Evolutionary conservation across 2,888 invertebrate species (phyloP).

Genomic region (Tanaodytes sp.): DNA sequence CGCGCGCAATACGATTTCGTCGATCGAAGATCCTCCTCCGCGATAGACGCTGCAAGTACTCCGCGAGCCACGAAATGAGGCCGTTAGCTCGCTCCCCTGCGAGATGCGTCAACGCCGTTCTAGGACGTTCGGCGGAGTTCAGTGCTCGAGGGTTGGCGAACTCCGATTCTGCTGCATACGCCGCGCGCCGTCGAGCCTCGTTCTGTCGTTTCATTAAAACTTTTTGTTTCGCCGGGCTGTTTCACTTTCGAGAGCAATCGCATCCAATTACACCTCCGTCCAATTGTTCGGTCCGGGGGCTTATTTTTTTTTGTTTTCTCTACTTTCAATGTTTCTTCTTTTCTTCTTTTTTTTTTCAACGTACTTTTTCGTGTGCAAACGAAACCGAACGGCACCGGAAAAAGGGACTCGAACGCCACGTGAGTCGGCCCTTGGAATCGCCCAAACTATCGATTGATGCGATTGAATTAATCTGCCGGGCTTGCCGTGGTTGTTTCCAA

Average conservation of each 20-base stretch:
- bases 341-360: too few species aligned
- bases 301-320: too few species aligned
- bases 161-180: constrained; percentile 36
- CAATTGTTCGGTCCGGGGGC: too few species aligned
- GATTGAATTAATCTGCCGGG: too few species aligned
- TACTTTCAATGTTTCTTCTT: too few species aligned
- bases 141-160: constrained; percentile 63
- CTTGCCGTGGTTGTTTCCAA: too few species aligned
- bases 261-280: too few species aligned
- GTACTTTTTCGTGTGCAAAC: too few species aligned
- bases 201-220: constrained; percentile 33
- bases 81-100: constrained; percentile 42
- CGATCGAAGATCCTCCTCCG: constrained; percentile 45
- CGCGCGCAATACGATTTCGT: constrained; percentile 38
- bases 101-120: constrained; percentile 56
- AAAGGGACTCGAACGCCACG: too few species aligned
- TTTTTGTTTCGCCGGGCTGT: constrained; percentile 9
- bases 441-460: too few species aligned
- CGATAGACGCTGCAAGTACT: constrained; percentile 45
- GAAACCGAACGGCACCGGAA: too few species aligned
- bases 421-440: too few species aligned
- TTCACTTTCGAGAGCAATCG: constrained; percentile 2
- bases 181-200: constrained; percentile 29
- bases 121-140: constrained; percentile 68
- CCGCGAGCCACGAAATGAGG: constrained; percentile 51